phyloP scores from a whole-genome alignment of 2,797 vertebrate species.

The Gymnothorax javanicus region DNA sequence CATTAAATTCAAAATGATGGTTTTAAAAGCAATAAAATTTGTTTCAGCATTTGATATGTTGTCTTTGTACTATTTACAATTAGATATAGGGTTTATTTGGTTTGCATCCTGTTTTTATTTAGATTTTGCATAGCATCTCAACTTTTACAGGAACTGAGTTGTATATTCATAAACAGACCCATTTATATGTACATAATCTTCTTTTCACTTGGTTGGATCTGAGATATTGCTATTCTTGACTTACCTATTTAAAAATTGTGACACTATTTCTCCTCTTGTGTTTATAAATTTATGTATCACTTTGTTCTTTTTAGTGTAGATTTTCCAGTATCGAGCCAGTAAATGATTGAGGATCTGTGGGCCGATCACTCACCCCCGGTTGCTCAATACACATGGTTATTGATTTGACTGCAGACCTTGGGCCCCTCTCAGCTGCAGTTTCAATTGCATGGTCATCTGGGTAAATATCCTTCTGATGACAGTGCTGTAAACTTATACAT shows the following conservation, averaged over 20 bases:
- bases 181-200: neutral
- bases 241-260: conserved; percentile 7
- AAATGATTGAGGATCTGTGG: conserved; percentile 7
- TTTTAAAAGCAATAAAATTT: no score
- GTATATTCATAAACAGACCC: neutral
- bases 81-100: no score
- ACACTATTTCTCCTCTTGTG: neutral
- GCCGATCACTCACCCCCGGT: neutral
- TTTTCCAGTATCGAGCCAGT: neutral
- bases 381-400: neutral
- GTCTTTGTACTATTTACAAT: no score
- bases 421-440: neutral
- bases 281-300: neutral
- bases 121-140: neutral
- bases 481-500: neutral
- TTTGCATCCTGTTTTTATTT: no score
- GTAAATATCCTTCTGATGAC: conserved; percentile 21
- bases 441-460: conserved; percentile 9
- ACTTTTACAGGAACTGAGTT: conserved; percentile 20
- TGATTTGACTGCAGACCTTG: conserved; percentile 25
- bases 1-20: no score
- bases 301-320: neutral
- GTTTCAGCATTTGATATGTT: no score
- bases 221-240: neutral
- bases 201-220: conserved; percentile 4